Conservation (phyloP, 1,140 invertebrate genomes). For the Lasaia peninsularis region DNA sequence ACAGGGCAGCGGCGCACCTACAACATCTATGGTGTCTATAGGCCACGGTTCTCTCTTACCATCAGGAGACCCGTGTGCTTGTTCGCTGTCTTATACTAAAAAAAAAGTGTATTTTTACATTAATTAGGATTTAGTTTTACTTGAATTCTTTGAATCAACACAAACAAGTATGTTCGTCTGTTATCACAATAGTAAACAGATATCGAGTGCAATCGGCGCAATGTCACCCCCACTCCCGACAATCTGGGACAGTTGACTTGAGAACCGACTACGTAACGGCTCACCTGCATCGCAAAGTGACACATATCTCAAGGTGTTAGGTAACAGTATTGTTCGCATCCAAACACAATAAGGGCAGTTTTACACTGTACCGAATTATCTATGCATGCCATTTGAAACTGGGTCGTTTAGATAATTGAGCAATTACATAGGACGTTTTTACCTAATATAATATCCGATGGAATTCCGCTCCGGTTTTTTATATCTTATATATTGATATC, state of each 20-base stretch:
- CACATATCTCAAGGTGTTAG: conserved; percentile 9
- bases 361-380: conserved; percentile 33
- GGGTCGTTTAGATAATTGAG: conserved; percentile 52
- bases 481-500: neutral
- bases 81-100: no score
- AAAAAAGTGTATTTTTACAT: no score
- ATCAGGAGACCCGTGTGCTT: no score
- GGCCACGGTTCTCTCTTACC: no score
- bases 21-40: no score
- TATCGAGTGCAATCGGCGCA: conserved; percentile 44
- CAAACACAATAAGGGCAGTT: conserved; percentile 16
- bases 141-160: no score
- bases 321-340: conserved; percentile 16
- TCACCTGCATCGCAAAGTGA: neutral
- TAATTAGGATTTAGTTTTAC: no score
- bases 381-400: conserved; percentile 43
- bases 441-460: conserved; percentile 4
- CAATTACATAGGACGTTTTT: conserved; percentile 41
- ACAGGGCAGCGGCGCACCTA: no score
- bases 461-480: neutral
- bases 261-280: neutral
- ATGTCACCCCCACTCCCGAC: conserved; percentile 42
- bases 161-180: no score
- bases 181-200: conserved; percentile 45
- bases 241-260: conserved; percentile 45